A percentile compares a stretch with the other conserved stretches of the same genome.
Evolutionary conservation across 1,140 invertebrate species (phyloP).

Genomic region (Eurytemora carolleeae): DNA sequence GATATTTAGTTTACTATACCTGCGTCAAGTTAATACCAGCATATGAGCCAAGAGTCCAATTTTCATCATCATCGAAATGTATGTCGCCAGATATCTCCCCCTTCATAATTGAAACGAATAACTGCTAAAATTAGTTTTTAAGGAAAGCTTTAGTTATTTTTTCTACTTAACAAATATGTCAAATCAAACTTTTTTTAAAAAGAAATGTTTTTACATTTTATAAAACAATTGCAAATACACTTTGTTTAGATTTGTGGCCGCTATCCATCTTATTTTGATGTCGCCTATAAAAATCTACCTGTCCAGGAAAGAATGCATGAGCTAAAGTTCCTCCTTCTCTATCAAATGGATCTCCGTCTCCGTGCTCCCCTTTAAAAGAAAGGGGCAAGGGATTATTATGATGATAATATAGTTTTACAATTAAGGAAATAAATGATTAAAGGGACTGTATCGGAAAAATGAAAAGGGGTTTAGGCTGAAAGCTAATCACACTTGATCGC

Average conservation of each 20-base stretch:
- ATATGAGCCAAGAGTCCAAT: constrained; percentile 28
- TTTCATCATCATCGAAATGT: constrained; percentile 78
- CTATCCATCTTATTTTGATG: not conserved
- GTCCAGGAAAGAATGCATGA: constrained; percentile 69
- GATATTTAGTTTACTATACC: not conserved
- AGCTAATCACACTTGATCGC: no score
- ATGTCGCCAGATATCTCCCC: constrained; percentile 38
- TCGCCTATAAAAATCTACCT: constrained; percentile 27
- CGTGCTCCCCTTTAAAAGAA: constrained; percentile 32
- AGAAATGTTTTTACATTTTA: not conserved
- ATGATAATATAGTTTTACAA: no score
- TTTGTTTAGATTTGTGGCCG: not conserved
- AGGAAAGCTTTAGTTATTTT: constrained; percentile 54
- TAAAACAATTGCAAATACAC: not conserved
- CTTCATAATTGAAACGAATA: not conserved
- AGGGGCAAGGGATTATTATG: no score
- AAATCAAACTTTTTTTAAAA: not conserved
- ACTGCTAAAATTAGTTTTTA: not conserved
- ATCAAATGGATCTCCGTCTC: constrained; percentile 64
- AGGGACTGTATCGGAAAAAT: no score
- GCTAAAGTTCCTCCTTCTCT: constrained; percentile 66
- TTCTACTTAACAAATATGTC: constrained; percentile 31
- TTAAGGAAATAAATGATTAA: no score
- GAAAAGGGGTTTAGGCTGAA: no score
- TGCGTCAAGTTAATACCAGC: not conserved